Evolutionary conservation across 2,797 vertebrate species (phyloP).

Genomic region (Enteromius argenteus): DNA sequence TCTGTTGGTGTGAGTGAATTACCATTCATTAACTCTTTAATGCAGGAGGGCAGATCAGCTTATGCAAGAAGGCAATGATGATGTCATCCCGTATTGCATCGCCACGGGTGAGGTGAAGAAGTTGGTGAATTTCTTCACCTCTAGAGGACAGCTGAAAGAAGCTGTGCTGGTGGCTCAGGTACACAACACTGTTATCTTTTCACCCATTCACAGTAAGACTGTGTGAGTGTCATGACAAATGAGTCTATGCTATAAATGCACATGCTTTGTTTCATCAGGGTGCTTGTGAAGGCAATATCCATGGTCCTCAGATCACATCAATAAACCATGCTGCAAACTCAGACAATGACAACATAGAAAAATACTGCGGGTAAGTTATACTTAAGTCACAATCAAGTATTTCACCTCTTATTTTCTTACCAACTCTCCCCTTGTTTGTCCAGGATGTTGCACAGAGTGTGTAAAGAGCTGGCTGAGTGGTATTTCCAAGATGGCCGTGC

Average conservation of each 20-base stretch:
- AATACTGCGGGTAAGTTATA: slow-evolving; percentile 83
- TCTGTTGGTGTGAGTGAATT: not conserved
- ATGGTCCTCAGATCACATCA: slow-evolving; percentile 72
- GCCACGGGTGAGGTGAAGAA: slow-evolving; percentile 91
- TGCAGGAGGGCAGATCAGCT: slow-evolving; percentile 16
- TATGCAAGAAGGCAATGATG: slow-evolving; percentile 88
- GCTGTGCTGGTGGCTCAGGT: slow-evolving; percentile 93
- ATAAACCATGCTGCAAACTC: slow-evolving; percentile 71
- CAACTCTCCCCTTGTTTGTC: slow-evolving; percentile 34
- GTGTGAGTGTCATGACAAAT: not conserved
- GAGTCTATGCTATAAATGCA: not conserved
- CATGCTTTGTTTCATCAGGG: slow-evolving; percentile 76
- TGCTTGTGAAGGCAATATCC: slow-evolving; percentile 93
- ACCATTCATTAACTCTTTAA: not conserved
- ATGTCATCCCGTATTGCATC: slow-evolving; percentile 92
- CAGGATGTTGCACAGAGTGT: slow-evolving; percentile 87
- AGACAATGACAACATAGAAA: slow-evolving; percentile 80
- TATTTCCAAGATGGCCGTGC: slow-evolving; percentile 91
- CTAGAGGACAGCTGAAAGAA: slow-evolving; percentile 91
- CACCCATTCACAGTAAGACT: not conserved
- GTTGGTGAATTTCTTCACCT: slow-evolving; percentile 90
- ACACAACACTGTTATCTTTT: slow-evolving; percentile 50
- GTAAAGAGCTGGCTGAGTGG: slow-evolving; percentile 90
- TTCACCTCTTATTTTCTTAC: not conserved
- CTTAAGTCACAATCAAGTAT: not conserved